Evolutionary conservation across 2,797 vertebrate species (phyloP).

Genomic region (Onychomys arenicola): DNA sequence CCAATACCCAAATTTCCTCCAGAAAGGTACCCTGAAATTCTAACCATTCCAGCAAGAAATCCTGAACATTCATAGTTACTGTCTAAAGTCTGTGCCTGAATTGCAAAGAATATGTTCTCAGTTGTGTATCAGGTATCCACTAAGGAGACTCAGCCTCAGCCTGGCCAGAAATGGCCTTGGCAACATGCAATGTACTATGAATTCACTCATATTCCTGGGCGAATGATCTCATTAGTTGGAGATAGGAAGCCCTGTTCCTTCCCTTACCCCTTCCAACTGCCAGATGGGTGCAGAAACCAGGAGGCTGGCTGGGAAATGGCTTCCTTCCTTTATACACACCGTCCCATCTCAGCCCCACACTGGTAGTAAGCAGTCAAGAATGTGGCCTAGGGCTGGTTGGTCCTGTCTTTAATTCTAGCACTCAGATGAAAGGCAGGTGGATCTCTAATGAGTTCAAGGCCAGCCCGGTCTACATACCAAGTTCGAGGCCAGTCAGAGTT

Average conservation of each 20-base stretch:
- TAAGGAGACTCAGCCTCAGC: background rate
- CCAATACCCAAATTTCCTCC: background rate
- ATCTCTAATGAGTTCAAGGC: background rate
- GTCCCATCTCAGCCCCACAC: background rate
- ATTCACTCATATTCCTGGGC: conserved; percentile 49
- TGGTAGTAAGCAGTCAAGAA: conserved; percentile 19
- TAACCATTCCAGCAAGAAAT: conserved; percentile 42
- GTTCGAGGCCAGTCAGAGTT: background rate
- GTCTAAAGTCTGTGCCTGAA: background rate
- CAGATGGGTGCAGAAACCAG: conserved; percentile 1
- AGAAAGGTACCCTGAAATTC: background rate
- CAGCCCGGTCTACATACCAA: background rate
- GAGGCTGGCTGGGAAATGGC: background rate
- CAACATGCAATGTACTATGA: background rate
- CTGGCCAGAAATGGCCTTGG: conserved; percentile 7
- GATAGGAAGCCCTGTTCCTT: background rate
- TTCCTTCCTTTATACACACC: background rate
- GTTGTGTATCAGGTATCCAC: conserved; percentile 4
- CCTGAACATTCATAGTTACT: background rate
- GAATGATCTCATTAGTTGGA: conserved; percentile 13
- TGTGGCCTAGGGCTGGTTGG: background rate
- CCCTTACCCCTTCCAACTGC: conserved; percentile 11
- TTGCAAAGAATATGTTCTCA: background rate
- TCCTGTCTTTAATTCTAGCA: background rate
- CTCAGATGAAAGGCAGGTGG: background rate